Base-by-base conservation (phyloP, 2,888 invertebrate genomes). In the Chrysomela aeneicollis region DNA sequence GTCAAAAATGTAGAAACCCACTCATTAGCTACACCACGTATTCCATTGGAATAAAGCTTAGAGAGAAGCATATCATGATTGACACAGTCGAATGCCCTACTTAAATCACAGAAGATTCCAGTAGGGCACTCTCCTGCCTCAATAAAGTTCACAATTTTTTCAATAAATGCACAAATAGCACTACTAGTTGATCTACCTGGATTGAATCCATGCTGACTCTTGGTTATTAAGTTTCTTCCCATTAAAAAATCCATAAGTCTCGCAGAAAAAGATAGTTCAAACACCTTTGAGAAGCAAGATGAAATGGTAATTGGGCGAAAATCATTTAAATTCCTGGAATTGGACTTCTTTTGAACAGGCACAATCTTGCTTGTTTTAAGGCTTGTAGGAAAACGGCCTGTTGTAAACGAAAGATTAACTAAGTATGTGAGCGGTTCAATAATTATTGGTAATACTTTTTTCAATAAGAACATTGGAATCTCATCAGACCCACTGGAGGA, bases 301-400 rank as follows among this genome's bases (percentile, higher is more conserved):
- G 18, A 12, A 18, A 49, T 49, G 21, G 49, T 49, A 21, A 49
- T 8, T 17, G 49, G 12, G 1, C 49, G 18, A 49, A 1, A 49
- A 21, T 49, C 21, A 49, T 49, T 51, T 26, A 51, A 19, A 51
- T 26, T 21, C n/a, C 26, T 51, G 2, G 51, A 26, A 51, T 51
- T 22, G 5, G 21, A 15, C 22, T 51, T 51, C 21, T 51, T 51
- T 4, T 51, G 51, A 8, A 51, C 22, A 21, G 51, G 51, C 21
- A 51, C 51, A 26, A 51, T 21, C 21, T 51, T 51, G 8, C 51
- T 21, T 26, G 21, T 51, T 51, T 51, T 51, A 15, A 26, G 15
- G 21, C 2, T 51, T 26, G 10, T 6, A 51, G 51, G 26, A 51
- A 51, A 51, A 26, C 10, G 3, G 26, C 51, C 51, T 15, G 51